Percentiles rank a stretch among this genome's conserved stretches.
These are phyloP conservation scores for Channa striata DNA, from an alignment of 2,797 vertebrate genomes.

Conservation along the genomic window DNA sequence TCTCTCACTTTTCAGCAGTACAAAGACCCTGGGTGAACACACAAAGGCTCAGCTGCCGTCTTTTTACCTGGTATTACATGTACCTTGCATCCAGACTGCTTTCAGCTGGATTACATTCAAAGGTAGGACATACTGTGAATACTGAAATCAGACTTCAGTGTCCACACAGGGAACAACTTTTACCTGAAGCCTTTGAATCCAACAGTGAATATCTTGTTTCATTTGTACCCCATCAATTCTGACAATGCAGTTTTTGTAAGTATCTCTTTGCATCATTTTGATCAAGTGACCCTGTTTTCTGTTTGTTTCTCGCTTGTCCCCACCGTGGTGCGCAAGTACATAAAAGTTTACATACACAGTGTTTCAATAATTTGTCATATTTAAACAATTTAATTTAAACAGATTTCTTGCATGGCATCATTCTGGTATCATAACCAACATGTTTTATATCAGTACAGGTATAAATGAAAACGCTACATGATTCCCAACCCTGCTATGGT, in stretches of 20 bases:
- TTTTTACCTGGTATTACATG: background rate
- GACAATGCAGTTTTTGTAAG: slow-evolving; percentile 29
- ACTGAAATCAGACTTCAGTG: slow-evolving; percentile 17
- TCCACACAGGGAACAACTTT: background rate
- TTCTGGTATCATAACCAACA: background rate
- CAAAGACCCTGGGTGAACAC: background rate
- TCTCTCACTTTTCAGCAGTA: background rate
- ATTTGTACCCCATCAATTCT: slow-evolving; percentile 8
- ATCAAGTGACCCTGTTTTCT: slow-evolving; percentile 1
- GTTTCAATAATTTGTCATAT: background rate
- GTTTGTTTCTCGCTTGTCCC: slow-evolving; percentile 33
- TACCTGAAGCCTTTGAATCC: slow-evolving; percentile 15
- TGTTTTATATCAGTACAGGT: too few relatives aligned
- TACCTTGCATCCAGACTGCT: background rate
- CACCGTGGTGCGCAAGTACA: too few relatives aligned
- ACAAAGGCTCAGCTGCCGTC: background rate
- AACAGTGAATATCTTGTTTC: slow-evolving; percentile 12
- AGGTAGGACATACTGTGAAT: slow-evolving; percentile 5
- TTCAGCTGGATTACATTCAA: slow-evolving; percentile 3
- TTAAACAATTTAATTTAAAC: background rate
- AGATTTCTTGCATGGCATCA: too few relatives aligned
- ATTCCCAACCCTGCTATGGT: background rate
- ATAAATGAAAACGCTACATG: background rate
- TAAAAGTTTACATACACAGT: too few relatives aligned
- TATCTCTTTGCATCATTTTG: background rate